Evolutionary conservation across 53 echinoderm and acorn worm species (phyloP), one percentile per base, ranked within the genome.

Genomic region (Mesocentrotus franciscanus): DNA sequence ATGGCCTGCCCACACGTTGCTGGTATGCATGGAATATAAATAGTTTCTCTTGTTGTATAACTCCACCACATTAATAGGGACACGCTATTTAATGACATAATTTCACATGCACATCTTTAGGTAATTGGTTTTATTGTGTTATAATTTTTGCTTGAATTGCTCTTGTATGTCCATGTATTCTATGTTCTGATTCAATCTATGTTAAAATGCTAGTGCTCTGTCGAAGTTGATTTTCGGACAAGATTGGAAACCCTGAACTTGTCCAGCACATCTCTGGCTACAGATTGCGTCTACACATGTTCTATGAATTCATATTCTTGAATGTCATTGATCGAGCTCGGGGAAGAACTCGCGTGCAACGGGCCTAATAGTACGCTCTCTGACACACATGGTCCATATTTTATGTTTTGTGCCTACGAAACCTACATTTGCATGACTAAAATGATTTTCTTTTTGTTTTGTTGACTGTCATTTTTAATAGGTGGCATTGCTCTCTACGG

Each of bases 1-100:
- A 97, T 97, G 97, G 97, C 97, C 61, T 95, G 96, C 70, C 97
- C 97, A 61, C 97, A 97, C 71, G 97, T 97, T 71, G 94, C 97
- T 70, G 97, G 97, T 97, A 96, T 26, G 81, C 15, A 14, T 18
- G 71, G 93, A 30, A 0, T 74, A 32, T 55, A 27, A 35, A 35
- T 10, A 16, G 84, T 35, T 83, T 6, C 15, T 6, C 17, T 17
- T 36, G 42, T 29, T 83, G 35, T 49, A 83, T 20, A 20, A 18
- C 27, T 72, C 10, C 27, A 24, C 27, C 72, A 72, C 0, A 72
- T 72, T 24, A 72, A 2, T 24, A 27, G 72, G 72, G 5, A 3
- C 64, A 64, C 64, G 64, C 64, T 7, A 18, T 64, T 5, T 49
- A 49, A 4, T 13, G 64, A 16, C 16, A 0, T 6, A 22, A 72